Percentiles rank a stretch among this genome's conserved stretches.
phyloP scores from a whole-genome alignment of 1,140 invertebrate genomes.

The Magallana ariakensis region DNA sequence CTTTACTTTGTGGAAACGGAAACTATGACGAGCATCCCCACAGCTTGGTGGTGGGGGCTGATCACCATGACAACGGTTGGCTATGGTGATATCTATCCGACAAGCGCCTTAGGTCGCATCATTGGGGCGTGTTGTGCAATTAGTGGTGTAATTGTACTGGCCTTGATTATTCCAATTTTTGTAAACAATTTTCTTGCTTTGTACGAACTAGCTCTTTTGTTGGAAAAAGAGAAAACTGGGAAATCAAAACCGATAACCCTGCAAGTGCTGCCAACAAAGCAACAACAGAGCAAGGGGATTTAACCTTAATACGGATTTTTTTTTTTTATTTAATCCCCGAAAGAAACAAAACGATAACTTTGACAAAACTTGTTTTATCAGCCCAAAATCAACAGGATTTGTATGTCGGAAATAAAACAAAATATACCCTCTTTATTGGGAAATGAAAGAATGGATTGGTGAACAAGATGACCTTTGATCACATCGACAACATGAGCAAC shows the following conservation, averaged over 20 bases:
- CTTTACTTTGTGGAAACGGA: constrained; percentile 64
- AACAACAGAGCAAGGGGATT: too few species aligned
- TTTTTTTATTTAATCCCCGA: too few species aligned
- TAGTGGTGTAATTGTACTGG: constrained; percentile 92
- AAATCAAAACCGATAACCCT: not conserved
- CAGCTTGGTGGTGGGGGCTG: constrained; percentile 97
- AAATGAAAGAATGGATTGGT: too few species aligned
- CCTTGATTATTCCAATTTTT: constrained; percentile 92
- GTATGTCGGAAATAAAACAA: too few species aligned
- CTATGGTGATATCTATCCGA: constrained; percentile 84
- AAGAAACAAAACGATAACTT: too few species aligned
- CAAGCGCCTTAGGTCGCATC: constrained; percentile 72
- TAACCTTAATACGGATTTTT: too few species aligned
- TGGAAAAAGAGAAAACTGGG: not conserved
- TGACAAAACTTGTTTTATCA: too few species aligned
- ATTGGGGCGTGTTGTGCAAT: constrained; percentile 92
- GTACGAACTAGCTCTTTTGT: constrained; percentile 38
- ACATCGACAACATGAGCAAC: too few species aligned
- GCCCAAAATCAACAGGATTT: too few species aligned
- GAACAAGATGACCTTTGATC: too few species aligned
- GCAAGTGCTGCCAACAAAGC: not conserved
- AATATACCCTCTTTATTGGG: too few species aligned
- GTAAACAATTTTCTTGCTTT: constrained; percentile 79
- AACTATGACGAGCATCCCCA: constrained; percentile 87
- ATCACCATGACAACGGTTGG: constrained; percentile 99